Base-by-base conservation (phyloP, 2,113 vertebrate species). In the Tragulus kanchil region DNA sequence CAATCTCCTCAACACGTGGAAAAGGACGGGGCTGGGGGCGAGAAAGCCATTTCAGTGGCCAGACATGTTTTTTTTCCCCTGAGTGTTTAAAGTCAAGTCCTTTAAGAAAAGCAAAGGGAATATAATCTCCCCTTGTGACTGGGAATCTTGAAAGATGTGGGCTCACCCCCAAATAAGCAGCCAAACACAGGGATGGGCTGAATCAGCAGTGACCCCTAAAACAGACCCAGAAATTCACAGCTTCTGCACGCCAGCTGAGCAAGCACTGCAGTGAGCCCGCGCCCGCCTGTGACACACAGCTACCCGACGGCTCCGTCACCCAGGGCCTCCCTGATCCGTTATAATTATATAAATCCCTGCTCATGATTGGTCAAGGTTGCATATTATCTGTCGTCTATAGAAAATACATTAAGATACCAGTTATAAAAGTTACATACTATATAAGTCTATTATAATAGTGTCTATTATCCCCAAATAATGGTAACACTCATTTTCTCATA, bases 231-330 rank as follows among this genome's bases (percentile, higher is more conserved):
- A 89, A 52, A 65, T 50, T 14, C 5, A 48, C 28, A 1, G 5
- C 0, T 9, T 50, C 6, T 73, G 59, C 69, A 45, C 3, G 17
- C 64, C 0, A 6, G 25, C 50, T 25, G 16, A 36, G 16, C 3
- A 13, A 31, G 45, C 19, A 36, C 15, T 1, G 3, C 12, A 0
- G n/a, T 7, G 59, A 82, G 36, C 23, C 10, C 23, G 58, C 23
- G 8, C 7, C 12, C 11, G 9, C 0, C 8, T 16, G 65, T 31
- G 59, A 67, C 73, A 61, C 54, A 19, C 4, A 0, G 31, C 6
- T 42, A 5, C 0, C 6, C 21, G 67, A 31, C 0, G 2, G 19
- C 2, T 48, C 8, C 12, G 25, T n/a, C 12, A 59, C 0, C 9
- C 5, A 31, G 48, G 48, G 5, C 11, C 3, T 36, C 86, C 23